Conservation (phyloP, 2,113 vertebrate genomes). For the Panthera leo region DNA sequence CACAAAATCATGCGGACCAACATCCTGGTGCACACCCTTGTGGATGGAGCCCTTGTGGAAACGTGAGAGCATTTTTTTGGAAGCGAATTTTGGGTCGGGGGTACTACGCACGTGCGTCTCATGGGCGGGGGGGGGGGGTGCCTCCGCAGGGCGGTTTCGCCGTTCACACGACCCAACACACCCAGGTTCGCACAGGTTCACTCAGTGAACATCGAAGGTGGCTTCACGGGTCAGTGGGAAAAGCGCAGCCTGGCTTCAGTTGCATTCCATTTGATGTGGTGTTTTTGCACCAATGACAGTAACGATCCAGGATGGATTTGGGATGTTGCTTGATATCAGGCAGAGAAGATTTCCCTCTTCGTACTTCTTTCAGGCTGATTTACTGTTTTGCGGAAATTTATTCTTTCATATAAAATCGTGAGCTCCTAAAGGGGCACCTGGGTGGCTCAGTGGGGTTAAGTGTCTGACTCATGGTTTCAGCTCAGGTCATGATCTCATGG, state of each 20-base stretch:
- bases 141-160: accelerated
- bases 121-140: accelerated
- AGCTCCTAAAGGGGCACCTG: background rate
- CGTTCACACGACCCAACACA: accelerated
- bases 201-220: accelerated
- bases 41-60: background rate
- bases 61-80: background rate
- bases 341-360: background rate
- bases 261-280: too few relatives aligned
- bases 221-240: background rate
- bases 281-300: background rate
- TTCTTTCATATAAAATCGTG: background rate
- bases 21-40: accelerated
- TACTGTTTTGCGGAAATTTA: background rate
- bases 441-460: too few relatives aligned
- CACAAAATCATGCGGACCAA: accelerated
- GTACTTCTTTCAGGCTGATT: background rate
- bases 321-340: background rate
- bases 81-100: background rate
- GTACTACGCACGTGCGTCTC: accelerated
- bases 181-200: accelerated
- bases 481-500: too few relatives aligned
- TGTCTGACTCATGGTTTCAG: too few relatives aligned
- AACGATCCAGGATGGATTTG: background rate
- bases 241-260: accelerated